Evolutionary conservation across 2,113 vertebrate species (phyloP).

Genomic region (Hippocampus comes): DNA sequence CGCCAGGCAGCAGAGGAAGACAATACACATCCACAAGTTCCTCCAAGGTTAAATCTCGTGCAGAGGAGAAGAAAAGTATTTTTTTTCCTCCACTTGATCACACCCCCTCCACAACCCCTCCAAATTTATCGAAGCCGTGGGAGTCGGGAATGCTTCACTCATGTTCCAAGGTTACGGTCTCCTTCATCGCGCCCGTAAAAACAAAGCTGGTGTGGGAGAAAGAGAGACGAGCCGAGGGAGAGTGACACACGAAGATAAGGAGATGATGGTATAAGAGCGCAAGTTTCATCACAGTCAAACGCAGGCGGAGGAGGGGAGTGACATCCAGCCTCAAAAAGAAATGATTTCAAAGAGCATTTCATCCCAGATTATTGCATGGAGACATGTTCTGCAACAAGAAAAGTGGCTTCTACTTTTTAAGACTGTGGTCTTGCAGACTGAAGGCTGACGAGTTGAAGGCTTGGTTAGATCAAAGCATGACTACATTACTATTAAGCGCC

Average conservation of each 20-base stretch:
- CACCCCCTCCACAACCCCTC: not conserved
- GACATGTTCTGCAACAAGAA: slow-evolving; percentile 1
- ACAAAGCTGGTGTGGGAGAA: slow-evolving; percentile 41
- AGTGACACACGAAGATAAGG: slow-evolving; percentile 13
- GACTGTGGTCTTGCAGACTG: slow-evolving; percentile 4
- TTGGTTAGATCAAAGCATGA: slow-evolving; percentile 13
- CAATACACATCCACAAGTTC: slow-evolving; percentile 45
- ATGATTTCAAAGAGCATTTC: slow-evolving; percentile 12
- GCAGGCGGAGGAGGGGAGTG: not conserved
- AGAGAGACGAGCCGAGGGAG: slow-evolving; percentile 19
- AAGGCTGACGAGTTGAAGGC: slow-evolving; percentile 5
- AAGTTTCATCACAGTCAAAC: slow-evolving; percentile 44
- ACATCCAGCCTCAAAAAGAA: slow-evolving; percentile 8
- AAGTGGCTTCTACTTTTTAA: slow-evolving; percentile 16
- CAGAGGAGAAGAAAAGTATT: slow-evolving; percentile 23
- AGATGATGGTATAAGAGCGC: slow-evolving; percentile 23
- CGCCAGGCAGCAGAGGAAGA: slow-evolving; percentile 48
- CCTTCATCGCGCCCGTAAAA: slow-evolving; percentile 49
- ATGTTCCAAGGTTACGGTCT: slow-evolving; percentile 52
- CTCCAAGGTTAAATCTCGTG: slow-evolving; percentile 46
- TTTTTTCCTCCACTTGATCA: not conserved
- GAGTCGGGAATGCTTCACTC: slow-evolving; percentile 38
- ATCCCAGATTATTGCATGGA: slow-evolving; percentile 12
- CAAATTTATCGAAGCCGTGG: slow-evolving; percentile 24
- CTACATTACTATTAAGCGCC: slow-evolving; percentile 13